Percentiles rank a stretch among this genome's conserved stretches.
Evolutionary conservation across 2,113 vertebrate species (phyloP).

Genomic region (Sturnira hondurensis): DNA sequence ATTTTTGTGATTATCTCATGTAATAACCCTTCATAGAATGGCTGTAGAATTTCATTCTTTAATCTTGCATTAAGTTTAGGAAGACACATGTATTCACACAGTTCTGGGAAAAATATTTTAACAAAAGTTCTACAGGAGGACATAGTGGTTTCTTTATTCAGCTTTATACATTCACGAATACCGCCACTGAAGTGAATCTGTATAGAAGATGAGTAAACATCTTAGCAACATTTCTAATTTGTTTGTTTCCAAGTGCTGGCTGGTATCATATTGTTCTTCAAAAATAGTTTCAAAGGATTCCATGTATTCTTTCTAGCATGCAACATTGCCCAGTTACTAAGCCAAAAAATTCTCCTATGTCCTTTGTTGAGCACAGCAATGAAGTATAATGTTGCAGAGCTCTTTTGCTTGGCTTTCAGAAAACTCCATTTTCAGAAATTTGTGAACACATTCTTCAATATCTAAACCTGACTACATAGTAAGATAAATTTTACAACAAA

Average conservation of each 20-base stretch:
- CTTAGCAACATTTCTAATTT: conserved; percentile 96
- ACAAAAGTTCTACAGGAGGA: conserved; percentile 99
- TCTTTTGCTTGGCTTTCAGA: conserved; percentile 97
- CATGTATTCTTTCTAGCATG: conserved; percentile 98
- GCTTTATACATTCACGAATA: conserved; percentile 93
- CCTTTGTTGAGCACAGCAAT: conserved; percentile 98
- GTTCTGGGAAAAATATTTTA: conserved; percentile 98
- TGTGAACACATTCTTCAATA: conserved; percentile 98
- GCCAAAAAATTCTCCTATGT: conserved; percentile 99
- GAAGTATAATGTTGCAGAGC: conserved; percentile 99
- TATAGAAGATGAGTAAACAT: conserved; percentile 98
- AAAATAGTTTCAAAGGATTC: conserved; percentile 98
- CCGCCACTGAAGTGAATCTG: conserved; percentile 98
- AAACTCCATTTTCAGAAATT: conserved; percentile 98
- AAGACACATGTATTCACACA: conserved; percentile 99
- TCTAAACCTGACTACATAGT: conserved; percentile 99
- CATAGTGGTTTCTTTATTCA: conserved; percentile 98
- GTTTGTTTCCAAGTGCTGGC: conserved; percentile 98
- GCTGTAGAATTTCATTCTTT: conserved; percentile 92
- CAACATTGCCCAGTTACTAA: conserved; percentile 98
- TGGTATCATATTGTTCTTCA: conserved; percentile 96
- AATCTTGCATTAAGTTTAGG: conserved; percentile 94
- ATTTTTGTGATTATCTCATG: conserved; percentile 97
- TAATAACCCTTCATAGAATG: conserved; percentile 96
- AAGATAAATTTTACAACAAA: conserved; percentile 97